Conservation (phyloP, 2,888 invertebrate species). For the Hypercompe scribonia region DNA sequence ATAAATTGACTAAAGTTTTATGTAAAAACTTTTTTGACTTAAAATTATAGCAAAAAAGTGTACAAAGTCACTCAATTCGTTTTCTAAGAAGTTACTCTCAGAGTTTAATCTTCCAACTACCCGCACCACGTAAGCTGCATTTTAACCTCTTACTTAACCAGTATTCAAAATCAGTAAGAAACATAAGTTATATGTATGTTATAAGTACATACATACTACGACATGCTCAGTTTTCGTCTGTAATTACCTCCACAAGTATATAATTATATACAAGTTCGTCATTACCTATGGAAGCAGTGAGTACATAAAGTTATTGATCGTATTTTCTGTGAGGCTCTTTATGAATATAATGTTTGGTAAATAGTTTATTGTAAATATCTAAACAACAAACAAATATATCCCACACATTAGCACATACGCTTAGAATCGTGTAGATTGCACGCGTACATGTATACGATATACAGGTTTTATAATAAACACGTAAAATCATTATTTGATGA, state of each 20-base stretch:
- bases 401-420: constrained; percentile 40
- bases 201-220: constrained; percentile 1
- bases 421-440: constrained; percentile 53
- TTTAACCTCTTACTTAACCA: background rate
- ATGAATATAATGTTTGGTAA: constrained; percentile 72
- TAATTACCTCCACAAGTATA: constrained; percentile 36
- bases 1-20: background rate
- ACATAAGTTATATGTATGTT: background rate
- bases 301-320: constrained; percentile 64
- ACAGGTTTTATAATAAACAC: constrained; percentile 81
- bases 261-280: constrained; percentile 14
- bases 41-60: background rate
- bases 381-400: constrained; percentile 57
- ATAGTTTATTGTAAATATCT: constrained; percentile 72
- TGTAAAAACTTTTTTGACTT: background rate
- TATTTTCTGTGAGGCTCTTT: constrained; percentile 63
- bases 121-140: background rate
- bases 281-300: constrained; percentile 27
- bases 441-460: constrained; percentile 41
- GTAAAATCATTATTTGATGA: constrained; percentile 86
- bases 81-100: background rate
- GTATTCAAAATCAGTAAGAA: background rate
- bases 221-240: constrained; percentile 23
- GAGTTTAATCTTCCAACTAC: background rate
- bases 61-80: background rate